Percentiles rank a stretch among this genome's conserved stretches.
phyloP scores from a whole-genome alignment of 2,113 vertebrate genomes.

The Oplegnathus fasciatus region DNA sequence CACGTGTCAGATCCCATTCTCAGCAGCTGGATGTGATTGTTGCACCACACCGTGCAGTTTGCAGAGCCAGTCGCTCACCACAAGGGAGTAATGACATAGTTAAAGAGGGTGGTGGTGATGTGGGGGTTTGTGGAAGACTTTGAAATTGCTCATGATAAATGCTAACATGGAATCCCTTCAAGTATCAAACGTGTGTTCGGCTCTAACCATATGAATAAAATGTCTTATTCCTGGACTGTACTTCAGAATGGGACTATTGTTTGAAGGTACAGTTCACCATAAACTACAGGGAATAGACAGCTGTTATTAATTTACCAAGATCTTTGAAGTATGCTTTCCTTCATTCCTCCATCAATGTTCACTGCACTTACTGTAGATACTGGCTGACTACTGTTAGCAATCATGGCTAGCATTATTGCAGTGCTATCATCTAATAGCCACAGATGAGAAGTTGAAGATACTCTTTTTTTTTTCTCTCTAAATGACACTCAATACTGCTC shows the following conservation, averaged over 20 bases:
- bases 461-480: neutral
- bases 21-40: constrained; percentile 83
- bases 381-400: constrained; percentile 40
- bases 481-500: constrained; percentile 37
- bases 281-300: constrained; percentile 23
- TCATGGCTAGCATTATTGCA: constrained; percentile 34
- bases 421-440: constrained; percentile 39
- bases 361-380: constrained; percentile 31
- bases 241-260: constrained; percentile 48
- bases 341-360: constrained; percentile 14
- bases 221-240: constrained; percentile 2
- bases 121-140: constrained; percentile 64
- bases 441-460: constrained; percentile 44
- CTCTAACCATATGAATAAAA: constrained; percentile 31
- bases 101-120: constrained; percentile 61
- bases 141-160: constrained; percentile 67
- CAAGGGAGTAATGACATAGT: constrained; percentile 79
- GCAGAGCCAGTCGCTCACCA: constrained; percentile 62
- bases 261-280: constrained; percentile 29
- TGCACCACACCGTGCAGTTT: constrained; percentile 65
- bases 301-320: constrained; percentile 44
- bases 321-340: constrained; percentile 46
- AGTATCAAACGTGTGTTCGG: constrained; percentile 46
- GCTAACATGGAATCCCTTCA: constrained; percentile 40
- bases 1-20: constrained; percentile 65